These are phyloP conservation scores for Eurystomus glaucurus DNA, from an alignment of 2,797 vertebrate species.

Conservation along the genomic window DNA sequence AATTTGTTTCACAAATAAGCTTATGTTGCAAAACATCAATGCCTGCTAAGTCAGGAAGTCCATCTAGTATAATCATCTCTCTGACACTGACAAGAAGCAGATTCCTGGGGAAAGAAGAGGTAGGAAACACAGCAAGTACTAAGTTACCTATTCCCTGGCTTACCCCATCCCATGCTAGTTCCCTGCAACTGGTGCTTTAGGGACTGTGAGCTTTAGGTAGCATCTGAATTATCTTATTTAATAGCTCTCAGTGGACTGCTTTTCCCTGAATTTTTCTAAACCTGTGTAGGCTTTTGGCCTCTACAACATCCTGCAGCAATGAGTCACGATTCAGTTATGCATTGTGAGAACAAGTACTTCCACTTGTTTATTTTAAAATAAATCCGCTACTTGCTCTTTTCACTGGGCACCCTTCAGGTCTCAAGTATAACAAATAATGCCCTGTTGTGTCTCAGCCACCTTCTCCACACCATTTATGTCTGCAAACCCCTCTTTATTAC, in stretches of 20 bases:
- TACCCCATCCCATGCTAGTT: background rate
- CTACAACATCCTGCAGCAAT: constrained; percentile 45
- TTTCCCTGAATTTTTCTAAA: constrained; percentile 26
- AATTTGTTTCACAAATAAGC: background rate
- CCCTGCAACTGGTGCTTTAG: background rate
- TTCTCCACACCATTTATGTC: background rate
- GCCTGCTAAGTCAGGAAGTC: background rate
- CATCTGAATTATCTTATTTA: background rate
- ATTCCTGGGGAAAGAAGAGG: background rate
- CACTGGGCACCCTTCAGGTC: background rate
- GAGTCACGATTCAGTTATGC: constrained; percentile 54
- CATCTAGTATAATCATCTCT: background rate
- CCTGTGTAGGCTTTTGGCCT: constrained; percentile 35
- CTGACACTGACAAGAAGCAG: background rate
- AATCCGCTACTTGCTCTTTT: constrained; percentile 40
- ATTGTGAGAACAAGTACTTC: constrained; percentile 57
- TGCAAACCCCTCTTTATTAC: background rate
- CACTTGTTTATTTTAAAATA: constrained; percentile 59
- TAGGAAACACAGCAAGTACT: background rate
- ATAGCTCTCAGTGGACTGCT: background rate
- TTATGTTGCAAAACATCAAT: background rate
- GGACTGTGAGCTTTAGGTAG: background rate
- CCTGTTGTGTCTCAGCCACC: background rate
- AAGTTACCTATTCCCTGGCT: background rate
- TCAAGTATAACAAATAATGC: background rate